phyloP scores from a whole-genome alignment of 2,113 vertebrate species.

The Podiceps cristatus region DNA sequence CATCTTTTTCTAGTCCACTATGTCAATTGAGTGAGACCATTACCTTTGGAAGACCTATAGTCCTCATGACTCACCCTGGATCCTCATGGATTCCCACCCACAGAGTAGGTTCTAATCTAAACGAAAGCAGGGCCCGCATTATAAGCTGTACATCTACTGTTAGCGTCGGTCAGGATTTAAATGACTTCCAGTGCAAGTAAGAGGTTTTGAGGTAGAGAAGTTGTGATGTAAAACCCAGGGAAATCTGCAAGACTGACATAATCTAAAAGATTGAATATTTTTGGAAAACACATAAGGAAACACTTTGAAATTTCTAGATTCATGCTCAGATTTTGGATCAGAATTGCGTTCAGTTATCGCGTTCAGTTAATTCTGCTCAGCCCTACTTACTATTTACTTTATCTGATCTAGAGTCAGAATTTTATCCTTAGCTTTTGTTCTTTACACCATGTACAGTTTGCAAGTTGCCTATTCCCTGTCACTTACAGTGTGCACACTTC shows the following conservation, averaged over 20 bases:
- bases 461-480: background rate
- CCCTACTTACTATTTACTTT: background rate
- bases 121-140: background rate
- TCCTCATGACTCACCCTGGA: background rate
- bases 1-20: background rate
- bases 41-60: background rate
- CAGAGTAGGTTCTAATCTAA: background rate
- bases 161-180: background rate
- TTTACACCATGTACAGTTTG: background rate
- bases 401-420: background rate
- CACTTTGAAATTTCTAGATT: background rate
- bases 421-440: background rate
- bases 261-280: background rate
- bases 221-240: background rate
- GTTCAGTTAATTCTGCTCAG: background rate
- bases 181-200: background rate
- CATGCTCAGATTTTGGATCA: background rate
- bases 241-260: background rate
- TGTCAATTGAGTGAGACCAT: background rate
- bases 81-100: background rate
- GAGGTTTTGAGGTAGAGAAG: background rate
- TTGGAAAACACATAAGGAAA: background rate
- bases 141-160: background rate
- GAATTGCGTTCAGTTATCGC: background rate
- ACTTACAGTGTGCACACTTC: background rate